Percentiles rank a stretch among this genome's conserved stretches.
Conservation (phyloP, 2,113 vertebrate species). For the Rousettus leschenaultii region DNA sequence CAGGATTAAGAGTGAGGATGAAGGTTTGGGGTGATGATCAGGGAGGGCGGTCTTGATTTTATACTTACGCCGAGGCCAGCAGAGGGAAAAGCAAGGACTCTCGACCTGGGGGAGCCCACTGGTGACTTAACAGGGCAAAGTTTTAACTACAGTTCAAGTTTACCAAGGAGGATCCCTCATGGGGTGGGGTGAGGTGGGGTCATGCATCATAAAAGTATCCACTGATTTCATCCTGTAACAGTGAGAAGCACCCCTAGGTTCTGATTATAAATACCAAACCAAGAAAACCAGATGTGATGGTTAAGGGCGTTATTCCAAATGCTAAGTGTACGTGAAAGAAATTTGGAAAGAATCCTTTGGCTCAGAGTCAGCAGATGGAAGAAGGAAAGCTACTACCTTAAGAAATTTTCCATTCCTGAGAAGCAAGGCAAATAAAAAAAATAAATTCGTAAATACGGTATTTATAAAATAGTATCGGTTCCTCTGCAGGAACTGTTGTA, state of each 20-base stretch:
- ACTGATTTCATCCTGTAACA: neutral
- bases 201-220: neutral
- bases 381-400: neutral
- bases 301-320: neutral
- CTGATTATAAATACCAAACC: neutral
- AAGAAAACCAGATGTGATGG: neutral
- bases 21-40: fast-evolving
- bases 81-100: neutral
- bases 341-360: neutral
- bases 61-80: neutral
- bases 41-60: no score
- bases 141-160: neutral
- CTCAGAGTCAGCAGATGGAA: neutral
- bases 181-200: neutral
- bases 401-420: neutral
- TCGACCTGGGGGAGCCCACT: no score
- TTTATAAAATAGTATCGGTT: neutral
- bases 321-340: neutral
- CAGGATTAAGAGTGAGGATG: fast-evolving
- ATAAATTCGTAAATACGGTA: neutral
- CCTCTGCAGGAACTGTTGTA: neutral
- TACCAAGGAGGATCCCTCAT: neutral
- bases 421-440: no score
- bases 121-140: neutral
- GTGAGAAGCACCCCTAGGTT: neutral